Evolutionary conservation across 1,140 invertebrate species (phyloP), one percentile per base, ranked within the genome.

Genomic region (Drosophila ercepeae): DNA sequence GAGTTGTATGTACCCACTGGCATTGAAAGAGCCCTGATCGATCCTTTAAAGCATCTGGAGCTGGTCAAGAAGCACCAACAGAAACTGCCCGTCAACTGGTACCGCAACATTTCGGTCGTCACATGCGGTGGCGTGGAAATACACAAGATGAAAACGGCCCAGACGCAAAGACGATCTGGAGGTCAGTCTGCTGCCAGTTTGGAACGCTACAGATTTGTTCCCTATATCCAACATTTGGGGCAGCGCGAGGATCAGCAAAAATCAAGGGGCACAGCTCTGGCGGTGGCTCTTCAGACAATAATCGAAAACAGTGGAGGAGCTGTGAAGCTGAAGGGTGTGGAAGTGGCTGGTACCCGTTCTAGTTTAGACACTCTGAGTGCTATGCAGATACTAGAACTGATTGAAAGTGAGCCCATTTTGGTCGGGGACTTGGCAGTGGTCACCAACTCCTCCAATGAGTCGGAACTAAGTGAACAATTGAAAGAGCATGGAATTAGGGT

Each of bases 41-140:
- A 99, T 92, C 98, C 98, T 0, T 83, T 89, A 16, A 92, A 93
- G 63, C 96, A 96, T 61, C 88, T 93, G 19, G 90, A 94, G 60
- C 74, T 93, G 3, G 67, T 93, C 1, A 92, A 92, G 27, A 91
- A 92, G 14, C 60, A 75, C 53, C 93, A 25, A n/a, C 86, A 7
- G 81, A 93, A 61, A 91, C 21, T 90, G 14, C 93, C 94, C 1
- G 94, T 97, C 4, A 93, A 94, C 65, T 94, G 95, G 89, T 95
- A 98, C 79, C 92, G 94, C 19, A 93, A 96, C 46, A 94, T 97
- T 11, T 94, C 95, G 76, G 93, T 96, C 3, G 94, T 97, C n/a
- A 94, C 95, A 78, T 95, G 96, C 44, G 97, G 96, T 4, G 98
- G 97, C 18, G 93, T 99, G 23, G 97, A 98, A 91, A 93, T 99